Evolutionary conservation across 2,113 vertebrate species (phyloP).

Genomic region (Geococcyx californianus): DNA sequence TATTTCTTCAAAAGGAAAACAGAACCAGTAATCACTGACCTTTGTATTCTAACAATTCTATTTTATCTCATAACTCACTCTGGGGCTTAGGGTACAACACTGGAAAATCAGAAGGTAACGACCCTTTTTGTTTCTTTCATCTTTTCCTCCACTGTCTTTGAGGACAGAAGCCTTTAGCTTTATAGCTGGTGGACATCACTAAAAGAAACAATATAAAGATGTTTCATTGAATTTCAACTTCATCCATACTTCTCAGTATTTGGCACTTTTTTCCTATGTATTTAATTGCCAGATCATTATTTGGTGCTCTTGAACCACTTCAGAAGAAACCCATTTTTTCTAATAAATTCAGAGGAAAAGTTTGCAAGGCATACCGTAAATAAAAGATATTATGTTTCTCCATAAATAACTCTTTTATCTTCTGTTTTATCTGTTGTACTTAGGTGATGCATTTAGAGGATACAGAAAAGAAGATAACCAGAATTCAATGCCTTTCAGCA

Average conservation of each 20-base stretch:
- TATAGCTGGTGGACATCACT: background rate
- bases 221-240: background rate
- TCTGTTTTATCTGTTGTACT: background rate
- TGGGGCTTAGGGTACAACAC: background rate
- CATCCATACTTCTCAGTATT: background rate
- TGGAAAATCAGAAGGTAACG: conserved; percentile 4
- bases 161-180: background rate
- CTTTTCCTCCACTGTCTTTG: background rate
- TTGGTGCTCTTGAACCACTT: background rate
- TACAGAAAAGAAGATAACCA: conserved; percentile 88
- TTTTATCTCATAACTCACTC: background rate
- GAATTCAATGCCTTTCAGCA: conserved; percentile 88
- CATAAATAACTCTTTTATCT: background rate
- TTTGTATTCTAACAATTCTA: background rate
- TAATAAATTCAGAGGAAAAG: background rate
- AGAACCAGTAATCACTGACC: background rate
- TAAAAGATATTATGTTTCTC: background rate
- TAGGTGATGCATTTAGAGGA: conserved; percentile 90
- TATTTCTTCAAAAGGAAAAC: background rate
- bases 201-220: background rate
- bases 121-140: background rate
- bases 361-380: background rate
- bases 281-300: background rate
- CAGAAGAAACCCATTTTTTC: background rate
- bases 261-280: background rate